Evolutionary conservation across 35 echinoderm and acorn worm genomes (phyloP).

Genomic region (Acanthaster planci): DNA sequence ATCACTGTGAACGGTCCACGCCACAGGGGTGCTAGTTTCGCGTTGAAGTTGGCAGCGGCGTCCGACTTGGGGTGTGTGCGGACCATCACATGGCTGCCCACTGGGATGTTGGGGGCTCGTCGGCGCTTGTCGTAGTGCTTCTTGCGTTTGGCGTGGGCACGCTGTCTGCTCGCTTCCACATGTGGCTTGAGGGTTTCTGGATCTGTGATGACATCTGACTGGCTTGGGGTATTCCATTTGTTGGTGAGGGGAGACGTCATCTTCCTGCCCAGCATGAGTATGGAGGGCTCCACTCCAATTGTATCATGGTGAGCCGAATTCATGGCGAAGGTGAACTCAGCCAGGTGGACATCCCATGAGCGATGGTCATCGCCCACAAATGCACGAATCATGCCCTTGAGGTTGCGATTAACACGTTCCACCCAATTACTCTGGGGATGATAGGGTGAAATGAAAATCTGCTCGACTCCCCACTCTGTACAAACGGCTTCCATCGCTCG

Average conservation of each 20-base stretch:
- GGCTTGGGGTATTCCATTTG: not conserved
- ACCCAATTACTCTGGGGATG: slow-evolving; percentile 65
- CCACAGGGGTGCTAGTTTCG: slow-evolving; percentile 36
- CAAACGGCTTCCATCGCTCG: slow-evolving; percentile 48
- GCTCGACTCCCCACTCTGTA: slow-evolving; percentile 53
- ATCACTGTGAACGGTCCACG: not conserved
- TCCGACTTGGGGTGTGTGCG: slow-evolving; percentile 21
- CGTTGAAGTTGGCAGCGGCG: slow-evolving; percentile 13
- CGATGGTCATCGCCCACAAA: slow-evolving; percentile 47
- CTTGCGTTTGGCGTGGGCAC: not conserved
- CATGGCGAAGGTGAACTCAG: slow-evolving; percentile 60
- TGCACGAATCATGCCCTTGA: slow-evolving; percentile 56
- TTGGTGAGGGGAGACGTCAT: slow-evolving; percentile 28
- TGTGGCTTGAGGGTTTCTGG: too few relatives aligned
- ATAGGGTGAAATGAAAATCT: slow-evolving; percentile 57
- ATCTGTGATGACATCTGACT: too few relatives aligned
- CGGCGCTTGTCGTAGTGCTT: slow-evolving; percentile 30
- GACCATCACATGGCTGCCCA: slow-evolving; percentile 13
- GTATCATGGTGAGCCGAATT: slow-evolving; percentile 48
- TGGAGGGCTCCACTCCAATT: slow-evolving; percentile 22
- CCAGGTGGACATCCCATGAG: slow-evolving; percentile 62
- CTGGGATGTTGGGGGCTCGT: not conserved
- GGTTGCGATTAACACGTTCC: slow-evolving; percentile 49
- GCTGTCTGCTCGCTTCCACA: too few relatives aligned
- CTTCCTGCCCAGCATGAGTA: slow-evolving; percentile 42